These are phyloP conservation scores for Ctena decussata DNA, from an alignment of 2,888 invertebrate genomes.

Conservation along the genomic window DNA sequence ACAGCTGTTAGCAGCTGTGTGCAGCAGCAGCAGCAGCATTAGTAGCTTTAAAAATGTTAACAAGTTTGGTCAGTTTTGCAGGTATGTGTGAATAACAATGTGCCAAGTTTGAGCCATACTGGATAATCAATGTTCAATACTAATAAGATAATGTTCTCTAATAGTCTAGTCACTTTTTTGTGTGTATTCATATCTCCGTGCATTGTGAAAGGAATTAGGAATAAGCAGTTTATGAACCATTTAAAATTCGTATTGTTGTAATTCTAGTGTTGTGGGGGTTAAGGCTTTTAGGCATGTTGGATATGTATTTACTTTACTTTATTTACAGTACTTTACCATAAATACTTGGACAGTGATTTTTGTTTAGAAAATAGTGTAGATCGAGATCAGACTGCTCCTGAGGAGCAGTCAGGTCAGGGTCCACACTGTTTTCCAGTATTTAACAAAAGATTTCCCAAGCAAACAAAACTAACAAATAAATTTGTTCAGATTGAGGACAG, in stretches of 20 bases:
- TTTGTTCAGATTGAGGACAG: no score
- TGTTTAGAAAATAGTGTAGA: no score
- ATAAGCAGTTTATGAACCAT: conserved; percentile 4
- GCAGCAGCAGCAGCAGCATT: no score
- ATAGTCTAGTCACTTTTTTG: neutral
- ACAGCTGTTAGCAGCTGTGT: no score
- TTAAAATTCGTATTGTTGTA: conserved; percentile 2
- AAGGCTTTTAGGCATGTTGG: neutral
- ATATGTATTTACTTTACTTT: neutral
- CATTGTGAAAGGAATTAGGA: conserved; percentile 3
- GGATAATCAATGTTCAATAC: neutral
- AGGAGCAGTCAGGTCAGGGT: no score
- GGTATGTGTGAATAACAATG: neutral
- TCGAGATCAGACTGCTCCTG: no score
- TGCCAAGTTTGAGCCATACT: neutral
- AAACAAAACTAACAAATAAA: no score
- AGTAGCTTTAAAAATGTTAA: no score
- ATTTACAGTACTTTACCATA: no score
- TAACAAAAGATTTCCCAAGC: no score
- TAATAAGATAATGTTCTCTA: neutral
- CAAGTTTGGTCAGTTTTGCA: neutral
- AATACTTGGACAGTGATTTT: no score
- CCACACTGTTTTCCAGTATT: no score
- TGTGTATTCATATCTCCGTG: neutral
- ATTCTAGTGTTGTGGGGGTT: neutral